Evolutionary conservation across 2,797 vertebrate species (phyloP).

Genomic region (Acanthiza pusilla): DNA sequence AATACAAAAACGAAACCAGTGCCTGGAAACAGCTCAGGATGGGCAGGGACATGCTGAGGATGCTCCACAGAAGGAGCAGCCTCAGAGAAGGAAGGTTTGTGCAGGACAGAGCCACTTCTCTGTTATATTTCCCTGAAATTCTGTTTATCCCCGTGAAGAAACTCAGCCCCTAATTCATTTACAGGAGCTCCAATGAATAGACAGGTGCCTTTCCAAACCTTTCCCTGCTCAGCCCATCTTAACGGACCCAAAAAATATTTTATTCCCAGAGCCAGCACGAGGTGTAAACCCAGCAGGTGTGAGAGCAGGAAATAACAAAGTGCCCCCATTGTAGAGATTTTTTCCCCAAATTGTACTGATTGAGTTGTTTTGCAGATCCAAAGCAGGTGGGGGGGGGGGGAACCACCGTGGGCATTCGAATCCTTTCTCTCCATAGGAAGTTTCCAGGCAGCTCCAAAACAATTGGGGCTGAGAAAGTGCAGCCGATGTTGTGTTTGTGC

Average conservation of each 20-base stretch:
- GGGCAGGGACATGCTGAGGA: background rate
- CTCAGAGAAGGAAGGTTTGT: background rate
- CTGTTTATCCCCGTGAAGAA: background rate
- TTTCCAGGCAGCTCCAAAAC: slow-evolving; percentile 37
- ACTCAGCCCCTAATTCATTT: background rate
- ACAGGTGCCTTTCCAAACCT: background rate
- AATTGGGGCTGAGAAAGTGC: background rate
- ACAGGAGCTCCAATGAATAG: background rate
- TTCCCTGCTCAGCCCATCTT: background rate
- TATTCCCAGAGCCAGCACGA: background rate
- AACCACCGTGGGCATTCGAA: background rate
- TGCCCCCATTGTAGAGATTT: background rate
- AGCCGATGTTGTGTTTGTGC: background rate
- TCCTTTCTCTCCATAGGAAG: background rate
- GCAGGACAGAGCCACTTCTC: background rate
- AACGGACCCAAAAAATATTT: background rate
- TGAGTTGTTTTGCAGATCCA: background rate
- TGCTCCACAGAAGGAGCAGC: background rate
- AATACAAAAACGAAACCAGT: fast-evolving
- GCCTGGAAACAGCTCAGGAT: background rate
- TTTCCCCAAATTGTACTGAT: background rate
- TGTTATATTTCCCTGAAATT: background rate
- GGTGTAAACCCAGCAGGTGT: background rate
- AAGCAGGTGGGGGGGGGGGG: background rate
- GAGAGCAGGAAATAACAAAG: slow-evolving; percentile 19